Evolutionary conservation across 2,113 vertebrate species (phyloP), one percentile per base, ranked within the genome.

Genomic region (Phaethon lepturus): DNA sequence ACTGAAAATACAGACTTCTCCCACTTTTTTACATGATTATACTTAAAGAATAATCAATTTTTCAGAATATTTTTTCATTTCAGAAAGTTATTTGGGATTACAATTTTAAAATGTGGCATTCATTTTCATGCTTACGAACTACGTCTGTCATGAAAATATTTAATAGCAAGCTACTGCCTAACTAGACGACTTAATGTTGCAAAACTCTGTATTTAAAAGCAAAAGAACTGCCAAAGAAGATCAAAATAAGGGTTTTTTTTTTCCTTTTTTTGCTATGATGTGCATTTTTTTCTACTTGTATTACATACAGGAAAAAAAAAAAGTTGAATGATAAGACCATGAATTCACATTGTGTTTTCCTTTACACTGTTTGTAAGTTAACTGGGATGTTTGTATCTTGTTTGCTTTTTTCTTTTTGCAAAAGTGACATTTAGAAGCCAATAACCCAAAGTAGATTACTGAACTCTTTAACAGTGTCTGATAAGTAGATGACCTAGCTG

Each of bases 171-270:
- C 86, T 78, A 60, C 78, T 96, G 64, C 62, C 69, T 96, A 85
- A 92, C 95, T 95, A 97, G 49, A 90, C 86, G 74, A 94, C 89
- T 95, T 95, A 95, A 93, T 84, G 47, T 74, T 89, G 40, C 82
- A 96, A 95, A 96, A 86, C 49, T 94, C 84, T 69, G 31, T 33
- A 90, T 71, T 81, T 78, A 72, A 90, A 94, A 88, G 49, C 45
- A 83, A 74, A 95, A 90, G 40, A 93, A 84, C 40, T 87, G 56
- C 60, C 80, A 91, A 91, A 92, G 24, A 81, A 76, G 42, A 95
- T 87, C 1, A 93, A 94, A 90, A 94, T 88, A 63, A 79, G 69
- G 56, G 28, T 91, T 75, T 62, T 56, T 75, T 28, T 7, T 45
- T 17, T 17, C 45, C 44, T 25, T 35, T 86, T 92, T 94, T 96